Evolutionary conservation across 2,113 vertebrate genomes (phyloP), one percentile per base, ranked within the genome.

Genomic region (Xiphophorus hellerii): DNA sequence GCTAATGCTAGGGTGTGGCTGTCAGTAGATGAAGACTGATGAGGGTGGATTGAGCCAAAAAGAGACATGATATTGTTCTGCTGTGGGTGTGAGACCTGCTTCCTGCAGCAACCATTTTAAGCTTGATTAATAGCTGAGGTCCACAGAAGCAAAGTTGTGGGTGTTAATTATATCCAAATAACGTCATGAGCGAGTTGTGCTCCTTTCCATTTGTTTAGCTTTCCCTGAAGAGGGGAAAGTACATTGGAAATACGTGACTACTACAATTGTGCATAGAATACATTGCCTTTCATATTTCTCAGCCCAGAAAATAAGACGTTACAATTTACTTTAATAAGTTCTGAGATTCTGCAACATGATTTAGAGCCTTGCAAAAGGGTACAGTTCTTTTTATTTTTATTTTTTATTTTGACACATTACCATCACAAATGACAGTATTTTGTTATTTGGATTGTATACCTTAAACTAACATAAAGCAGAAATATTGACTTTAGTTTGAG

Each of bases 51-150:
- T 54, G 68, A 72, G 58, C 60, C 77, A 74, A 75, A 78, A 62
- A 77, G 48, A 62, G 35, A 73, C 42, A 6, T 48, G 35, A 28
- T 66, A 60, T 27, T 42, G 37, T 66, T 75, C 3, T n/a, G 66
- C 0, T 51, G 37, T 51, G 27, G 73, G 51, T 68, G 63, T 33
- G 69, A 82, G 44, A 54, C 44, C n/a, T 14, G 31, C 54, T 81
- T 85, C 71, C 80, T 70, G 37, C 66, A n/a, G 64, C 29, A 78
- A 27, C 58, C 66, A 70, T 66, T 74, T 81, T 33, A 74, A 10
- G 12, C 66, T 33, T 75, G 79, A 89, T 81, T 73, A 81, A 84
- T 81, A 35, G 33, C 58, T 33, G 33, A 71, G 70, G 76, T 81
- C 42, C 73, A 54, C 12, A 48, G 62, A 76, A 76, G 74, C 51